Conservation (phyloP, 2,113 vertebrate genomes). For the Triplophysa dalaica region DNA sequence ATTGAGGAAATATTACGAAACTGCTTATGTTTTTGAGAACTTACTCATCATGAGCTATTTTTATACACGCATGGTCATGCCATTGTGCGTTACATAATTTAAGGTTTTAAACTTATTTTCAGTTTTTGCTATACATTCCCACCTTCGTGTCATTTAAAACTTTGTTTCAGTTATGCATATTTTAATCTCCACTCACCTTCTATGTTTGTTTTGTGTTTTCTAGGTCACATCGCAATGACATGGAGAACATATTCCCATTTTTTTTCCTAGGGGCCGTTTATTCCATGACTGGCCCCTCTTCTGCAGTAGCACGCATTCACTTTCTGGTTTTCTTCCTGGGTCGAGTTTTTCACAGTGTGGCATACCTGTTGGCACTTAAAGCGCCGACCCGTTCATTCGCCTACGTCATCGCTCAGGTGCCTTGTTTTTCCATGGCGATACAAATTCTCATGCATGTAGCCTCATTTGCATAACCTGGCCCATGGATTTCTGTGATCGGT, state of each 20-base stretch:
- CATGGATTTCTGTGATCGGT: not conserved
- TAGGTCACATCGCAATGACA: conserved; percentile 89
- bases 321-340: conserved; percentile 83
- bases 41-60: not conserved
- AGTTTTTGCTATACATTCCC: not conserved
- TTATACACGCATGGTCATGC: not conserved
- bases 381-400: conserved; percentile 85
- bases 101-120: not conserved
- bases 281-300: conserved; percentile 80
- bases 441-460: conserved; percentile 80
- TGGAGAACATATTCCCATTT: conserved; percentile 96
- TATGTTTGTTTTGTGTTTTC: conserved; percentile 35
- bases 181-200: not conserved
- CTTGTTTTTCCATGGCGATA: conserved; percentile 90
- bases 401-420: conserved; percentile 84
- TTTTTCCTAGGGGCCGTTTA: conserved; percentile 92
- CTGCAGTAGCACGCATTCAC: conserved; percentile 79
- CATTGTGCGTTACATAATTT: not conserved
- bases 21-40: not conserved
- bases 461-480: conserved; percentile 66
- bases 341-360: conserved; percentile 81
- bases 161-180: not conserved
- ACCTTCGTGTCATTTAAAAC: no score
- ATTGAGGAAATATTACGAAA: not conserved
- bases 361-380: conserved; percentile 81